Evolutionary conservation across 2,113 vertebrate genomes (phyloP).

Genomic region (Tragelaphus scriptus): DNA sequence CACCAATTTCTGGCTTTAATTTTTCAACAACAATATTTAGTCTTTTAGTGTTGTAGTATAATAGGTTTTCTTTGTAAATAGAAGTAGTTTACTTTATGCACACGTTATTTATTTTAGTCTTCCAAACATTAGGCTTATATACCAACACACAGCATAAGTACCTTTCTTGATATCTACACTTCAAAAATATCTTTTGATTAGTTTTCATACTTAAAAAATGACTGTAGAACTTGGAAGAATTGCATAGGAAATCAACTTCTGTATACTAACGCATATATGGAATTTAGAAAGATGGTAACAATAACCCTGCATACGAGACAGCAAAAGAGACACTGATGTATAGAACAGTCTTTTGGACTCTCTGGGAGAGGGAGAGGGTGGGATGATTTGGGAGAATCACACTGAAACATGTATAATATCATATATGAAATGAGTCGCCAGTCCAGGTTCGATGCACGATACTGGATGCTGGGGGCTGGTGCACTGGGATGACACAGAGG

Average conservation of each 20-base stretch:
- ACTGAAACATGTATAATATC: no score
- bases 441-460: no score
- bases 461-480: no score
- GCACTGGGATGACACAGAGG: no score
- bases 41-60: background rate
- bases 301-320: no score
- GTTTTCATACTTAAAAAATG: background rate
- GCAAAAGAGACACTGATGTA: no score
- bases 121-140: background rate
- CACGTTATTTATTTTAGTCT: slow-evolving; percentile 13
- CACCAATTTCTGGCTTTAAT: background rate
- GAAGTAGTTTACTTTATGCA: background rate
- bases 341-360: no score
- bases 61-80: background rate
- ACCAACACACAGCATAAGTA: background rate
- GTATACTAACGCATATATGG: no score
- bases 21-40: background rate
- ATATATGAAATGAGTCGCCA: no score
- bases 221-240: background rate
- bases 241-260: background rate
- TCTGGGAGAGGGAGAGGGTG: no score
- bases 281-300: no score
- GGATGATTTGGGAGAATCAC: no score
- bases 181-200: slow-evolving; percentile 4
- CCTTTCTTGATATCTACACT: background rate